A percentile compares a stretch with the other conserved stretches of the same genome.
phyloP scores from a whole-genome alignment of 2,113 vertebrate species.

The Chaetura pelagica region DNA sequence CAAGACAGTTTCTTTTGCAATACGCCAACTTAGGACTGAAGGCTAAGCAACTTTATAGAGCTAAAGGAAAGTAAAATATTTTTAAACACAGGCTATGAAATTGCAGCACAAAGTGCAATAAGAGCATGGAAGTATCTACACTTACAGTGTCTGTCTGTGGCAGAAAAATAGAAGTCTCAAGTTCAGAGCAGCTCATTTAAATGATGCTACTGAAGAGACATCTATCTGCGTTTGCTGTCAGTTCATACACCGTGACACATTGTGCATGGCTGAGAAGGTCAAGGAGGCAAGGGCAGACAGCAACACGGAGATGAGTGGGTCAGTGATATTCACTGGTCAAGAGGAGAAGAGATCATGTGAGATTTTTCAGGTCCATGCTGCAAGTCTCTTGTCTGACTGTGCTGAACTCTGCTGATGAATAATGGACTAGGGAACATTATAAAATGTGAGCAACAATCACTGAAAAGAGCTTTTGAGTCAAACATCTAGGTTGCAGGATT shows the following conservation, averaged over 20 bases:
- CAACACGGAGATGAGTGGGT: background rate
- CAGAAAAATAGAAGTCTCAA: background rate
- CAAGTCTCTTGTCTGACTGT: background rate
- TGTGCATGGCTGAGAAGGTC: background rate
- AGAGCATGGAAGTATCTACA: background rate
- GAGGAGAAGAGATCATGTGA: background rate
- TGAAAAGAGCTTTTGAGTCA: background rate
- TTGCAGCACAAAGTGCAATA: background rate
- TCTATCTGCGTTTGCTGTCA: background rate
- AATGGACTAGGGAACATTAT: background rate
- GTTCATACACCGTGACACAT: rapidly evolving
- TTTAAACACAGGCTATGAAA: background rate
- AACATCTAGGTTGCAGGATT: background rate
- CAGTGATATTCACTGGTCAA: background rate
- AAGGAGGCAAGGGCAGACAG: background rate
- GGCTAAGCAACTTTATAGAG: background rate
- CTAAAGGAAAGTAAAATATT: background rate
- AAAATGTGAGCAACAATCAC: background rate
- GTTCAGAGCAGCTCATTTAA: background rate
- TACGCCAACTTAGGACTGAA: background rate
- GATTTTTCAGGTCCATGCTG: background rate
- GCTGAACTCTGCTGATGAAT: background rate
- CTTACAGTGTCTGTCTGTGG: background rate
- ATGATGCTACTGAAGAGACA: background rate
- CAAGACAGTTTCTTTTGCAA: background rate